Evolutionary conservation across 2,797 vertebrate species (phyloP).

Genomic region (Gymnodraco acuticeps): DNA sequence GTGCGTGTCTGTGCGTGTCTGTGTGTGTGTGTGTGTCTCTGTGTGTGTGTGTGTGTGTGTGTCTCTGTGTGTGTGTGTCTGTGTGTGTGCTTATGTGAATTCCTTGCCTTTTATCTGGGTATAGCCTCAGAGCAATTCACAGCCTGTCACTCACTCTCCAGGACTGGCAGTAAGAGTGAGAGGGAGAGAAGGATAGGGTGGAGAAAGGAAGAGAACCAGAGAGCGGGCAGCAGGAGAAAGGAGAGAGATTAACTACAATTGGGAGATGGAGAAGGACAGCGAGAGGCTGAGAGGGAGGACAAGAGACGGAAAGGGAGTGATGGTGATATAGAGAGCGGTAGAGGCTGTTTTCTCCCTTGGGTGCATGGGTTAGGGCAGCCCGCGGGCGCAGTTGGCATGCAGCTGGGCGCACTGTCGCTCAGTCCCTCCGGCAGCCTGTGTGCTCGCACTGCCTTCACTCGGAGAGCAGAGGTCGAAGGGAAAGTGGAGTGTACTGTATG

Average conservation of each 20-base stretch:
- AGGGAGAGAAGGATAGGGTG: constrained; percentile 49
- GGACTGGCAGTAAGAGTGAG: constrained; percentile 71
- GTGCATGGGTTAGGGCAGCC: constrained; percentile 76
- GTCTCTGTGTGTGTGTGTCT: not conserved
- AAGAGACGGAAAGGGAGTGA: constrained; percentile 51
- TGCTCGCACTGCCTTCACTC: constrained; percentile 73
- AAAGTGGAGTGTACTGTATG: constrained; percentile 48
- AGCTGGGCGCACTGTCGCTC: constrained; percentile 83
- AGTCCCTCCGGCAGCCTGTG: constrained; percentile 76
- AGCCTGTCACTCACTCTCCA: constrained; percentile 81
- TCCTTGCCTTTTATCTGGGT: constrained; percentile 80
- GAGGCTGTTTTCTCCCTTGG: constrained; percentile 76
- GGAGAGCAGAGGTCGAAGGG: constrained; percentile 80
- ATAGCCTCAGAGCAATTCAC: constrained; percentile 84
- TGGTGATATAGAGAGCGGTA: constrained; percentile 55
- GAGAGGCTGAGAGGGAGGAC: constrained; percentile 58
- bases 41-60: no score
- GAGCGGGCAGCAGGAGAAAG: constrained; percentile 43
- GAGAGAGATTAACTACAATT: constrained; percentile 61
- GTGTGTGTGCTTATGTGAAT: constrained; percentile 56
- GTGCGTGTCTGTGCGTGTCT: constrained; percentile 22
- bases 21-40: not conserved
- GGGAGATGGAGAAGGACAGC: constrained; percentile 60
- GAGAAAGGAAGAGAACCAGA: constrained; percentile 28
- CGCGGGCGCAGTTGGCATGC: constrained; percentile 84